Conservation (phyloP, 2,113 vertebrate species). For the Serinus canaria region DNA sequence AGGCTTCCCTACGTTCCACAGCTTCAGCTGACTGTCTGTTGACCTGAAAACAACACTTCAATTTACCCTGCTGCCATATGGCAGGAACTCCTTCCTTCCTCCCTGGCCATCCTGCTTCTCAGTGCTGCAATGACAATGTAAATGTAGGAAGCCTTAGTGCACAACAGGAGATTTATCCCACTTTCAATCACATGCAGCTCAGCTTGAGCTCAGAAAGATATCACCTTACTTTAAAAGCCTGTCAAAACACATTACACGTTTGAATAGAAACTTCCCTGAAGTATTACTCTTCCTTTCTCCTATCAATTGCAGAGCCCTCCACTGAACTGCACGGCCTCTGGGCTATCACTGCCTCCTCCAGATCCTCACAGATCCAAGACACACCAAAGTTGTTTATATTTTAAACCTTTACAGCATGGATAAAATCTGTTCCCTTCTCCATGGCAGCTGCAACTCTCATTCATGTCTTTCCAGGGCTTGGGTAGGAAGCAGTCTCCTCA, state of each 20-base stretch:
- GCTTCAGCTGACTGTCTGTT: conserved; percentile 97
- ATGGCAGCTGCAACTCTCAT: not conserved
- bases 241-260: not conserved
- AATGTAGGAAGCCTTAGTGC: not conserved
- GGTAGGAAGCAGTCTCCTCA: not conserved
- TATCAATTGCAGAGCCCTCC: not conserved
- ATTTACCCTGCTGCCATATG: not conserved
- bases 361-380: not conserved
- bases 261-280: not conserved
- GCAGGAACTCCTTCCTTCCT: not conserved
- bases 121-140: not conserved
- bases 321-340: not conserved
- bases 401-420: not conserved
- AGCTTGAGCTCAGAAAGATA: not conserved
- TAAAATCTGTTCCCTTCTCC: not conserved
- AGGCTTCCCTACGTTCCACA: conserved; percentile 98
- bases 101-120: not conserved
- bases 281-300: not conserved
- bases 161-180: not conserved
- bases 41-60: conserved; percentile 77
- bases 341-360: not conserved
- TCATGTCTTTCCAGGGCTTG: not conserved
- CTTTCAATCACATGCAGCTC: not conserved
- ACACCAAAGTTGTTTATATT: not conserved
- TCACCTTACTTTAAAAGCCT: not conserved